These are phyloP conservation scores for Coleophora deauratella DNA, from an alignment of 2,888 invertebrate species.

Conservation along the genomic window DNA sequence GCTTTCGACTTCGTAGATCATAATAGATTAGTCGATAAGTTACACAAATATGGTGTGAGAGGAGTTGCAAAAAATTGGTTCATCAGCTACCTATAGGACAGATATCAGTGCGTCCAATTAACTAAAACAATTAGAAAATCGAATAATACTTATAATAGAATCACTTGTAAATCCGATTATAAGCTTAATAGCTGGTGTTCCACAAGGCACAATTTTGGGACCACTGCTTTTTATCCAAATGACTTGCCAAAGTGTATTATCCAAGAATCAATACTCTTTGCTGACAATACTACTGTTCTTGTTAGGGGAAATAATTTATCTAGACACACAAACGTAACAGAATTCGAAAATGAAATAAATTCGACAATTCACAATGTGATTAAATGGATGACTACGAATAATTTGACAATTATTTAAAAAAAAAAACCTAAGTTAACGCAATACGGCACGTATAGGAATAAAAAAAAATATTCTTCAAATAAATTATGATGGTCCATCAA, in stretches of 20 bases:
- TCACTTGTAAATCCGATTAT: not conserved
- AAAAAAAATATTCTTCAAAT: no score
- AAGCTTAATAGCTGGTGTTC: constrained; percentile 5
- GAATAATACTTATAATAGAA: not conserved
- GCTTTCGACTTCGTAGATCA: constrained; percentile 1
- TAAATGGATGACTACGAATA: no score
- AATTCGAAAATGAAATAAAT: no score
- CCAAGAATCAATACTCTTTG: constrained; percentile 8
- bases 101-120: not conserved
- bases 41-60: not conserved
- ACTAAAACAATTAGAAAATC: not conserved
- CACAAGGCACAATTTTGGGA: constrained; percentile 11
- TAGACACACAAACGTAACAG: no score
- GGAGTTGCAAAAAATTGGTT: not conserved
- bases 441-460: no score
- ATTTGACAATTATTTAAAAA: no score
- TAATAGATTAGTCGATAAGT: not conserved
- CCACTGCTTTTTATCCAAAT: constrained; percentile 13
- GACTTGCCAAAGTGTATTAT: constrained; percentile 5
- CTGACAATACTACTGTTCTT: constrained; percentile 8
- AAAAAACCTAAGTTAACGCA: no score
- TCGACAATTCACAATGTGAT: no score
- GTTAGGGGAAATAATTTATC: not conserved
- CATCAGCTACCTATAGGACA: not conserved
- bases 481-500: no score